phyloP scores from a whole-genome alignment of 1,140 invertebrate species.

The Apocrypta bakeri region DNA sequence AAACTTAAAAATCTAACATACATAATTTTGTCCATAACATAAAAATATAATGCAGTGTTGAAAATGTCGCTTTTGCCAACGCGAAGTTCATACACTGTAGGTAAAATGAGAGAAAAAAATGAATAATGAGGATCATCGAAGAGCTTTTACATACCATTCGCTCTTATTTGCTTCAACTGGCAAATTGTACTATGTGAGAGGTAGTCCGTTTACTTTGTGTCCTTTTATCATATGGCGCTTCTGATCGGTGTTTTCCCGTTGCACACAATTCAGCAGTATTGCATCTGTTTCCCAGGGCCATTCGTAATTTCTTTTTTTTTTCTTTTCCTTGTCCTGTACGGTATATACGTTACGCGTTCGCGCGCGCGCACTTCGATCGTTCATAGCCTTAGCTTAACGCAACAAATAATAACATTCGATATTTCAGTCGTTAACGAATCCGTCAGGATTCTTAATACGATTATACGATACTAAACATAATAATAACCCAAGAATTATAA shows the following conservation, averaged over 20 bases:
- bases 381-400: conserved; percentile 24
- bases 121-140: conserved; percentile 38
- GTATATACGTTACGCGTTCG: neutral
- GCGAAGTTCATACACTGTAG: neutral
- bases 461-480: conserved; percentile 13
- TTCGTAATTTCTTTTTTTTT: conserved; percentile 40
- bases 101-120: conserved; percentile 43
- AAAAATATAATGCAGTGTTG: conserved; percentile 7
- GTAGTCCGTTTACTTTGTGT: conserved; percentile 14
- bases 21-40: neutral
- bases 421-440: conserved; percentile 61
- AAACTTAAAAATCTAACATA: conserved; percentile 43
- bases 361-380: neutral
- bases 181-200: conserved; percentile 13
- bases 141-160: neutral
- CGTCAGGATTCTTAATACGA: conserved; percentile 17
- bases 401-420: conserved; percentile 61
- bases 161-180: neutral
- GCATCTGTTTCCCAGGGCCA: conserved; percentile 67
- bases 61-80: conserved; percentile 16
- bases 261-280: conserved; percentile 63
- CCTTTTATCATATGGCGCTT: conserved; percentile 26
- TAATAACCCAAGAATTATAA: conserved; percentile 6
- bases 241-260: conserved; percentile 32
- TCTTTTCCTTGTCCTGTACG: conserved; percentile 25